These are phyloP conservation scores for Cyclopterus lumpus DNA, from an alignment of 2,797 vertebrate genomes.

Conservation along the genomic window DNA sequence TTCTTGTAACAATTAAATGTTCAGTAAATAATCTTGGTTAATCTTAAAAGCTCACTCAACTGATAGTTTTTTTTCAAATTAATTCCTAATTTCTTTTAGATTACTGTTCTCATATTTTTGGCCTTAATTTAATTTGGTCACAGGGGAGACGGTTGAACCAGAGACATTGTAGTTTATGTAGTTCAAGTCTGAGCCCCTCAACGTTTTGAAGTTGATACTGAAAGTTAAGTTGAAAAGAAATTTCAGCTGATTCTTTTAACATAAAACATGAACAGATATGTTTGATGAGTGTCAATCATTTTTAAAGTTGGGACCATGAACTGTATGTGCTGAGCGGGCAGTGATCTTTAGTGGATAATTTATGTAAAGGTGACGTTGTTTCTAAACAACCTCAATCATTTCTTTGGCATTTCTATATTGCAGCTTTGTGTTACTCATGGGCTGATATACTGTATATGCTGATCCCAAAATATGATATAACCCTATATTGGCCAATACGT, in stretches of 20 bases:
- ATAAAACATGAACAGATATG: not conserved
- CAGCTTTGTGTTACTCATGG: not conserved
- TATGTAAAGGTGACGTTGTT: no score
- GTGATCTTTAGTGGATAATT: no score
- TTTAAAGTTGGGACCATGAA: not conserved
- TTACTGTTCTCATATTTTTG: not conserved
- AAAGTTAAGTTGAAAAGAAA: not conserved
- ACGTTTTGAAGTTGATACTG: not conserved
- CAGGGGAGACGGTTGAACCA: not conserved
- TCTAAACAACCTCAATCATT: not conserved
- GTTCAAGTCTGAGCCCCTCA: not conserved
- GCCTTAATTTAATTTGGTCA: not conserved
- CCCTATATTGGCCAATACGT: not conserved
- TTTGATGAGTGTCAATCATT: not conserved
- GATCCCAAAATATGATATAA: no score
- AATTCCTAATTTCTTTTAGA: not conserved
- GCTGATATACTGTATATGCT: no score
- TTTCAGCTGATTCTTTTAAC: not conserved
- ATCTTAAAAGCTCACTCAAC: not conserved
- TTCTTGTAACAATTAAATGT: not conserved
- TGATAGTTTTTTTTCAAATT: not conserved
- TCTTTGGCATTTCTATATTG: not conserved
- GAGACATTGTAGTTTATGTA: not conserved
- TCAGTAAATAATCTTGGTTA: not conserved
- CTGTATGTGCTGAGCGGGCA: not conserved